Base-by-base conservation (phyloP, 2,888 invertebrate genomes). In the Serrognathus titanus region DNA sequence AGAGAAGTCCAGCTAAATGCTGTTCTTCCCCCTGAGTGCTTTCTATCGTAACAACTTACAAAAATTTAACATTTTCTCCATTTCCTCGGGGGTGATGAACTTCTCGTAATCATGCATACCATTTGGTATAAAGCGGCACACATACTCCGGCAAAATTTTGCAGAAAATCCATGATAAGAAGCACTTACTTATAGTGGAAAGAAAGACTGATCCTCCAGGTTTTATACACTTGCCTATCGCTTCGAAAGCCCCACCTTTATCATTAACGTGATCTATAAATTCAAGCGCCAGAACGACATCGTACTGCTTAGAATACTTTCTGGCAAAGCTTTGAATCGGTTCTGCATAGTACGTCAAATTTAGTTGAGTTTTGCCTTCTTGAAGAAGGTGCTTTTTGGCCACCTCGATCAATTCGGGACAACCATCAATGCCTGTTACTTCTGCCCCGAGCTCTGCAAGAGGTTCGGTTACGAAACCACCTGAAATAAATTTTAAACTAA, bases 51-150 rank as follows among this genome's bases (percentile, higher is more conserved):
- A 10, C 11, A 16, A 16, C 47, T 12, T 47, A 47, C 47, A n/a
- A 20, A 1, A 20, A 20, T 47, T 11, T 5, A 47, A 12, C 5
- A 3, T 12, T 7, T 47, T 12, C 13, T 13, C 20, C 24, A 47
- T 9, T 47, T 41, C 6, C 13, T 41, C 12, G 11, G 93, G 92
- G 0, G 85, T 79, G n/a, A 92, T 83, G 75, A 96, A 91, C 75
- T 92, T 92, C 6, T 91, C 83, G 85, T 89, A 94, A 58, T 92
- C 85, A 73, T 97, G 96, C 0, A 93, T 92, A 3, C 93, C 94
- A 59, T 76, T 76, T 0, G 96, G 94, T 10, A 92, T 72, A 0
- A 87, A 49, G 35, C 80, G 79, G 0, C 93, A 66, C 0, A 92
- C 62, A 73, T 89, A 83, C 79, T 97, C 96, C 0, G 88, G 90